Evolutionary conservation across 2,113 vertebrate genomes (phyloP).

Genomic region (Falcunculus frontatus): DNA sequence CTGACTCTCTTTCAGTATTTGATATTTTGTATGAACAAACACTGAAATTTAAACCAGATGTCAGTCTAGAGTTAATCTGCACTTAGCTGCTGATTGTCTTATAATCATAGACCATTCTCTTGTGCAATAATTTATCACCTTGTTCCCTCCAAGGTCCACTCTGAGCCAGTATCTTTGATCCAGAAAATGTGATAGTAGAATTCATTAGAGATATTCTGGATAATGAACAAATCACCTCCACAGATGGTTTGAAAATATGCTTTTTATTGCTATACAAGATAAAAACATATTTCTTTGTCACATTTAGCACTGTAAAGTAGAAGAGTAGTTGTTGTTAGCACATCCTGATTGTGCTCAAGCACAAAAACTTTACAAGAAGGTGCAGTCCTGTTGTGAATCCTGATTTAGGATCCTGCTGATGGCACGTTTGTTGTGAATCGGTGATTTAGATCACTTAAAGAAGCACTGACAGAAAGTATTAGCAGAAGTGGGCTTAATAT

Average conservation of each 20-base stretch:
- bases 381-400: neutral
- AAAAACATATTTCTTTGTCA: neutral
- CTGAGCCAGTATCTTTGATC: neutral
- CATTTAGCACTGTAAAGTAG: neutral
- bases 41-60: neutral
- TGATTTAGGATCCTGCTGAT: neutral
- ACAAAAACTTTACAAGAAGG: neutral
- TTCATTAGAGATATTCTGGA: neutral
- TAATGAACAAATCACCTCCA: neutral
- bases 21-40: neutral
- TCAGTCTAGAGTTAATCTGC: neutral
- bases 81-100: neutral
- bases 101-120: neutral
- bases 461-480: neutral
- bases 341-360: neutral
- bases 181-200: neutral
- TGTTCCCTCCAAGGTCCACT: neutral
- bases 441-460: neutral
- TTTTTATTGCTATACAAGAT: neutral
- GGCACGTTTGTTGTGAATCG: accelerated
- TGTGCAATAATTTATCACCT: neutral
- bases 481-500: neutral
- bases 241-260: neutral
- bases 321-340: neutral
- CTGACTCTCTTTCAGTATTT: neutral